phyloP scores from a whole-genome alignment of 2,797 vertebrate genomes.

The Sebastes minor region DNA sequence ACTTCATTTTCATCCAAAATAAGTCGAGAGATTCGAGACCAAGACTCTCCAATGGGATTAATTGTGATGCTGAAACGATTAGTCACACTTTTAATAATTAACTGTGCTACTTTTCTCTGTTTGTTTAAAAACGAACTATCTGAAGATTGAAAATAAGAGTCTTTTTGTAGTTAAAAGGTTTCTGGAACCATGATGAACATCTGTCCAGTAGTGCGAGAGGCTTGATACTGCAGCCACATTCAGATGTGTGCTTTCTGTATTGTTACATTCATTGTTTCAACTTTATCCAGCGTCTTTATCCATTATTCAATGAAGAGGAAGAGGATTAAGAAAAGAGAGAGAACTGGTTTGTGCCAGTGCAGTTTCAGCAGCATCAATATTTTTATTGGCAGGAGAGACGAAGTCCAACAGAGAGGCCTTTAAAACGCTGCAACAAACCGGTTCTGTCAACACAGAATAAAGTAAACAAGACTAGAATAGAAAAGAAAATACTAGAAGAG shows the following conservation, averaged over 20 bases:
- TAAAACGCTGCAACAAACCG: conserved; percentile 27
- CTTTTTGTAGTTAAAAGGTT: not conserved
- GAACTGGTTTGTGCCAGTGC: conserved; percentile 42
- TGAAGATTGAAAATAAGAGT: too few relatives aligned
- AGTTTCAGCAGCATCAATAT: conserved; percentile 36
- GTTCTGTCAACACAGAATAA: conserved; percentile 26
- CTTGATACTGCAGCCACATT: not conserved
- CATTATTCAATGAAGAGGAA: conserved; percentile 31
- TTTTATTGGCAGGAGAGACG: conserved; percentile 53
- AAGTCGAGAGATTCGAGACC: too few relatives aligned
- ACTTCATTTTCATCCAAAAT: not conserved
- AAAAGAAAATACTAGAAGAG: not conserved
- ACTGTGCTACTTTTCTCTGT: not conserved
- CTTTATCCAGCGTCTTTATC: not conserved
- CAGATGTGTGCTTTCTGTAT: not conserved
- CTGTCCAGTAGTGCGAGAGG: not conserved
- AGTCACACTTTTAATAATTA: not conserved
- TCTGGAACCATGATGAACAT: not conserved
- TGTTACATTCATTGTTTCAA: not conserved
- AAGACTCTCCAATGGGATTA: not conserved
- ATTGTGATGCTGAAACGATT: not conserved
- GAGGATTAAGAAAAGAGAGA: conserved; percentile 21
- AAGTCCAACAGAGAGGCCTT: conserved; percentile 26
- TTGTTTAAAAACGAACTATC: not conserved
- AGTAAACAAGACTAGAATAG: not conserved